Evolutionary conservation across 2,113 vertebrate genomes (phyloP), one percentile per base, ranked within the genome.

Genomic region (Pomatorhinus ruficollis): DNA sequence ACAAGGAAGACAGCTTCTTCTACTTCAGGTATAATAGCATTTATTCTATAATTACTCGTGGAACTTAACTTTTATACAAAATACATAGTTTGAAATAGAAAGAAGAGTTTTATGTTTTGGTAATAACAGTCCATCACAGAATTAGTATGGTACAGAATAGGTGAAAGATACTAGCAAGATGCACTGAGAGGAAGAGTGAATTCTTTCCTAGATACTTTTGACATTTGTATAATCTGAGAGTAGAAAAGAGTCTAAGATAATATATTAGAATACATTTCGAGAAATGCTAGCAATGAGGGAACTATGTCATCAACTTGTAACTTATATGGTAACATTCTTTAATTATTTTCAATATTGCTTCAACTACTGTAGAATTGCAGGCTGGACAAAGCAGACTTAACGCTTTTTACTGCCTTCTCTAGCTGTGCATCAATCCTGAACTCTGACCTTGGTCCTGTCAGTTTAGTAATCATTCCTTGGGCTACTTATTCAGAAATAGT

Each of bases 11-110:
- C 5, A 97, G 98, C 90, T 97, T 98, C 88, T 99, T 99, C 96
- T 98, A 98, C 95, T 99, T 99, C 97, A 99, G 99, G 99, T 99
- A 98, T 75, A 84, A 44, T n/a, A 78, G 21, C 56, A 39, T 80
- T 91, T 42, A 23, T 80, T 83, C 52, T 65, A 0, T 61, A 63
- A 31, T 74, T 88, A 45, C 12, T 52, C 22, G 8, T 65, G 28
- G 37, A 69, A 47, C 4, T 87, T 52, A 15, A n/a, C n/a, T n/a
- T n/a, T 1, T 59, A 5, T 66, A 31, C 27, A 64, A 69, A 83
- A 76, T 52, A 21, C 9, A 5, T 33, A 8, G 8, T 85, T 66
- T 66, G 52, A 75, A 90, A 79, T 52, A 60, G 52, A 68, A 88
- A 18, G 4, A 50, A 57, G 33, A 42, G 10, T 2, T 63, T 88